phyloP scores from a whole-genome alignment of 2,797 vertebrate genomes.

The Avahi laniger region DNA sequence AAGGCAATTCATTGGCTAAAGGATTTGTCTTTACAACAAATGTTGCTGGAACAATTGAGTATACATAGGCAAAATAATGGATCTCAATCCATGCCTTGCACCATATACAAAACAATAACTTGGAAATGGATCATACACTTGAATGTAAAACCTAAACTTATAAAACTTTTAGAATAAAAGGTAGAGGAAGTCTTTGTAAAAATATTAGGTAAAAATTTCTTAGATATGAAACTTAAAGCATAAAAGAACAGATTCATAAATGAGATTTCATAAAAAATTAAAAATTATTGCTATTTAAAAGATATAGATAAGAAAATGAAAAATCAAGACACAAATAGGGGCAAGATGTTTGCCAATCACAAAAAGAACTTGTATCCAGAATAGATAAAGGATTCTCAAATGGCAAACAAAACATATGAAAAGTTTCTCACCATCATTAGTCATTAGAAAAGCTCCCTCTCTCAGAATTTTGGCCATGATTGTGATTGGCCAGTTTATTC shows the following conservation, averaged over 20 bases:
- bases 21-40: neutral
- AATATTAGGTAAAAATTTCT: neutral
- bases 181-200: neutral
- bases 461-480: neutral
- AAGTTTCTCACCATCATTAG: neutral
- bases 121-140: neutral
- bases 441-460: neutral
- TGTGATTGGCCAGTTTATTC: neutral
- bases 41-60: neutral
- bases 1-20: neutral
- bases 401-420: neutral
- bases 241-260: neutral
- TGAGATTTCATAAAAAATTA: neutral
- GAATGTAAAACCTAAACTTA: neutral
- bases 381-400: neutral
- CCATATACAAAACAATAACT: neutral
- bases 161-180: neutral
- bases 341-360: neutral
- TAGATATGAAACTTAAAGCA: neutral
- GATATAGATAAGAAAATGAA: neutral
- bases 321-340: neutral
- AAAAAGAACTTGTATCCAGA: neutral
- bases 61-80: neutral
- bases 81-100: neutral
- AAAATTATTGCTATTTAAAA: neutral